phyloP scores from a whole-genome alignment of 1,140 invertebrate genomes.

The Temnothorax longispinosus region DNA sequence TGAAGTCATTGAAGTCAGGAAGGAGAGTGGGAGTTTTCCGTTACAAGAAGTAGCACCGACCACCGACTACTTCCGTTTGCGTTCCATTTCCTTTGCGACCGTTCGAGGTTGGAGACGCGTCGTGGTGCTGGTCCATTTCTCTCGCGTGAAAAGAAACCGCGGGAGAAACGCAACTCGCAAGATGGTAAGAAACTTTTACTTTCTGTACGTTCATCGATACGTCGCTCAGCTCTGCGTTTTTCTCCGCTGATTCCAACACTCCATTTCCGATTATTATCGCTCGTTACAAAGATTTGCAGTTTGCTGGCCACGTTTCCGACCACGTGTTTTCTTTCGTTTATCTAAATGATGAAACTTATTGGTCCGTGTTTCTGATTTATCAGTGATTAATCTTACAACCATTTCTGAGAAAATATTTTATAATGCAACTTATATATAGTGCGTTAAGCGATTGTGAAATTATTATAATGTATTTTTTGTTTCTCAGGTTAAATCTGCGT shows the following conservation, averaged over 20 bases:
- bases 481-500: background rate
- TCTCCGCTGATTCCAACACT: background rate
- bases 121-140: no score
- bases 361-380: background rate
- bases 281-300: background rate
- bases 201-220: background rate
- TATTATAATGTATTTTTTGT: background rate
- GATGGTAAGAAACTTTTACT: background rate
- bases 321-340: background rate
- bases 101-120: no score
- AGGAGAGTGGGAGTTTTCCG: background rate
- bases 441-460: background rate
- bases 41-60: background rate
- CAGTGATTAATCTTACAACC: slow-evolving; percentile 1
- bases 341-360: background rate
- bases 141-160: no score
- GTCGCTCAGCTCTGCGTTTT: background rate
- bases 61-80: background rate
- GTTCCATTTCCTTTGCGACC: background rate
- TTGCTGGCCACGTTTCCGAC: background rate
- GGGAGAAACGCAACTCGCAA: background rate
- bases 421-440: background rate
- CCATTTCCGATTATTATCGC: background rate
- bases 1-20: background rate
- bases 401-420: background rate